These are phyloP conservation scores for Rambutsinella grinnellia DNA, from an alignment of 2,888 invertebrate genomes.

Conservation along the genomic window DNA sequence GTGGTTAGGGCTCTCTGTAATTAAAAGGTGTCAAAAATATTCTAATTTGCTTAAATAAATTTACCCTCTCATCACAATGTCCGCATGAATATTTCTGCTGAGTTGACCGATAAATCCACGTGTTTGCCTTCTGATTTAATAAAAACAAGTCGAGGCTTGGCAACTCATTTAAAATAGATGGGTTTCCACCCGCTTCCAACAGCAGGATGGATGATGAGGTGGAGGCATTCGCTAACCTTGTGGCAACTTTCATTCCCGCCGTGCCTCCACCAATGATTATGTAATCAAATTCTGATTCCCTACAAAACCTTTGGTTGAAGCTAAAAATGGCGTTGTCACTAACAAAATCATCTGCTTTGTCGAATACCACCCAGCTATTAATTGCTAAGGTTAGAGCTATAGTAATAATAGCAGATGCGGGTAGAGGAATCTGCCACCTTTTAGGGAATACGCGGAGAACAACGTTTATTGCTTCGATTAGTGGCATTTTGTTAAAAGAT, in stretches of 20 bases:
- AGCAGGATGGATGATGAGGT: background rate
- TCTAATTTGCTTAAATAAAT: background rate
- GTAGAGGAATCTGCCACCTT: no score
- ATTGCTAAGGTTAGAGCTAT: background rate
- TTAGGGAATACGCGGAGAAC: no score
- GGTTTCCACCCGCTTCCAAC: conserved; percentile 32
- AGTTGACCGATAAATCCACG: conserved; percentile 13
- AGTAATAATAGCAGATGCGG: background rate
- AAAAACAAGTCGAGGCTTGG: no score
- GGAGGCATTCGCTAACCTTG: conserved; percentile 34
- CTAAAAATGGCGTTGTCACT: background rate
- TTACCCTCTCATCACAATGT: conserved; percentile 9
- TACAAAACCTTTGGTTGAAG: conserved; percentile 4
- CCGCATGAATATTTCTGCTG: conserved; percentile 1
- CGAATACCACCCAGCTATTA: conserved; percentile 10
- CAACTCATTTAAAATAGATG: no score
- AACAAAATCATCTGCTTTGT: background rate
- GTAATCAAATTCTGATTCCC: conserved; percentile 6
- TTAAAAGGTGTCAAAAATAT: background rate
- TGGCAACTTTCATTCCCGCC: conserved; percentile 28
- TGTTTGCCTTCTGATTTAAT: conserved; percentile 14
- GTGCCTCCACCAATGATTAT: conserved; percentile 23
- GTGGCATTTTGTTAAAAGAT: no score
- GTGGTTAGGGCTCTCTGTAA: conserved; percentile 46
- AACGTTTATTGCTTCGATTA: no score